phyloP scores from a whole-genome alignment of 2,797 vertebrate species.

The Oreonectes daqikongensis region DNA sequence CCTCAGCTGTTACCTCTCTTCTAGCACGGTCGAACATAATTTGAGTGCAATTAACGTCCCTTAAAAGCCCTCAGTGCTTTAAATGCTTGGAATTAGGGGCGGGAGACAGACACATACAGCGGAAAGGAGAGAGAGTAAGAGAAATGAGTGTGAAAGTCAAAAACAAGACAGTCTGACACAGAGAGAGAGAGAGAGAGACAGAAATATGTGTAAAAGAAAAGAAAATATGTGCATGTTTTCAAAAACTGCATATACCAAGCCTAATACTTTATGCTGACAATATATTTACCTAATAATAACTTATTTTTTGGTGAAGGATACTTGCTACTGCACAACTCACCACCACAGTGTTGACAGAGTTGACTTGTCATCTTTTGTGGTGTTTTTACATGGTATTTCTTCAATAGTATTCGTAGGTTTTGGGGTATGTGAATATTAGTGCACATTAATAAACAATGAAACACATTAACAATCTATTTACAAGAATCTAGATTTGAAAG shows the following conservation, averaged over 20 bases:
- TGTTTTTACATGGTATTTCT: not conserved
- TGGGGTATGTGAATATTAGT: no score
- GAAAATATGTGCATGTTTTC: not conserved
- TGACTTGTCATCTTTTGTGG: not conserved
- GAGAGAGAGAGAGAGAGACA: conserved; percentile 26
- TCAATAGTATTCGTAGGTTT: not conserved
- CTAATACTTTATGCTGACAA: not conserved
- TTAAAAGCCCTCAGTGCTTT: conserved; percentile 82
- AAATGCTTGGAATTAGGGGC: conserved; percentile 78
- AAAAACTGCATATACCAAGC: not conserved
- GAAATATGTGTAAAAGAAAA: not conserved
- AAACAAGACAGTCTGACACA: conserved; percentile 20
- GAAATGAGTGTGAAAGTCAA: conserved; percentile 49
- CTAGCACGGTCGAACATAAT: conserved; percentile 83
- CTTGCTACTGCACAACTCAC: not conserved
- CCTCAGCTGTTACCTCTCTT: conserved; percentile 71
- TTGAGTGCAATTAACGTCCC: conserved; percentile 87
- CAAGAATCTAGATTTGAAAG: not conserved
- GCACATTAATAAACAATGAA: no score
- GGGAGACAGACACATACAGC: conserved; percentile 55
- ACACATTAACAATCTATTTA: no score
- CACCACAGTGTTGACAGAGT: not conserved
- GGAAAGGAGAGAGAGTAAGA: conserved; percentile 49
- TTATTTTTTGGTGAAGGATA: not conserved
- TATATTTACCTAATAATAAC: not conserved